Percentiles rank a stretch among this genome's conserved stretches.
These are phyloP conservation scores for Oceanodroma tethys DNA, from an alignment of 2,113 vertebrate species.

Conservation along the genomic window DNA sequence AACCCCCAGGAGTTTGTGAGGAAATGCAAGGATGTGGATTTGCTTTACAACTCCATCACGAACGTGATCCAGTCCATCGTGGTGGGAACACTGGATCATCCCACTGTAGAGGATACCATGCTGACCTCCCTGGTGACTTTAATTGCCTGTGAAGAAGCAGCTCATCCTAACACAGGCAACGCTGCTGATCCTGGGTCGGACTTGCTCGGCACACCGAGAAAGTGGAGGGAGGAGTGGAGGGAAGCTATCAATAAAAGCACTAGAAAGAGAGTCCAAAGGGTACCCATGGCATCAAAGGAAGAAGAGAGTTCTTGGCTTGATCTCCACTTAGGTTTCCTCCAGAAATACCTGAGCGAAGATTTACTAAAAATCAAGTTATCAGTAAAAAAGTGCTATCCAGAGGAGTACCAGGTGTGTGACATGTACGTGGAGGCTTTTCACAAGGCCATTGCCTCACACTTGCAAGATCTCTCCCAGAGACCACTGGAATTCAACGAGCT, in stretches of 20 bases:
- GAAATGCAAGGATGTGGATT: constrained; percentile 70
- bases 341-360: constrained; percentile 41
- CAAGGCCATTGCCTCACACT: constrained; percentile 58
- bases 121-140: constrained; percentile 55
- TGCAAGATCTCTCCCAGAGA: constrained; percentile 52
- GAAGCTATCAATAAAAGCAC: constrained; percentile 43
- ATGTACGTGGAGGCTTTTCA: constrained; percentile 70
- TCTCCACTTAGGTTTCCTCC: constrained; percentile 54
- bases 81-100: constrained; percentile 49
- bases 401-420: constrained; percentile 66
- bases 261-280: constrained; percentile 29
- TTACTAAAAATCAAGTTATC: constrained; percentile 66
- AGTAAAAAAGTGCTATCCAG: constrained; percentile 66
- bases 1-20: constrained; percentile 54
- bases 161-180: background rate
- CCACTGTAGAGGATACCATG: background rate
- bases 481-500: constrained; percentile 9
- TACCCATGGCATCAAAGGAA: background rate
- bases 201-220: constrained; percentile 59
- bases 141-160: constrained; percentile 67
- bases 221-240: constrained; percentile 71
- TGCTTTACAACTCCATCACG: constrained; percentile 68
- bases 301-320: constrained; percentile 6
- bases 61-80: constrained; percentile 48
- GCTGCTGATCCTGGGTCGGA: background rate